Conservation (phyloP, 2,113 vertebrate genomes). For the Oxygymnocypris stewartii region DNA sequence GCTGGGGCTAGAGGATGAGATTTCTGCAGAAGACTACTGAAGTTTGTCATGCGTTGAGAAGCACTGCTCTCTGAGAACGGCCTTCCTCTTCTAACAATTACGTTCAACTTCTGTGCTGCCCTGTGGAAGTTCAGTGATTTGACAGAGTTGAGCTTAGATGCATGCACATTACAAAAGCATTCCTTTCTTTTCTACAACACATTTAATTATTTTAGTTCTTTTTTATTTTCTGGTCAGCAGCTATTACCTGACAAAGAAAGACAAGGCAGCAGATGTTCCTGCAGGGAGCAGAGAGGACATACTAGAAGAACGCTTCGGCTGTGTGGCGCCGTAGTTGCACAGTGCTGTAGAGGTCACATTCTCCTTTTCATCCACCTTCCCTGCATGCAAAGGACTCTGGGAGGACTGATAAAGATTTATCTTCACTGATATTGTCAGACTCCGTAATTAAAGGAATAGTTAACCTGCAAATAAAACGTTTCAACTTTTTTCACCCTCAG, state of each 20-base stretch:
- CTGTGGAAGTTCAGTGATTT: constrained; percentile 61
- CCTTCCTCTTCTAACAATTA: constrained; percentile 87
- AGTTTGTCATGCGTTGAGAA: constrained; percentile 81
- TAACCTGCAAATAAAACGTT: neutral
- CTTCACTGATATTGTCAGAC: neutral
- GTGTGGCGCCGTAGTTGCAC: constrained; percentile 71
- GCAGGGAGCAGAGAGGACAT: constrained; percentile 75
- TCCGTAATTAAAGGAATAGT: neutral
- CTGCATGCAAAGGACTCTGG: constrained; percentile 22
- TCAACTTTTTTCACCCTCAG: neutral
- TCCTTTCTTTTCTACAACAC: neutral
- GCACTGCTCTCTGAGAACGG: constrained; percentile 73
- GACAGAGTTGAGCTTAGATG: neutral
- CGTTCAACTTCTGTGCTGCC: constrained; percentile 87
- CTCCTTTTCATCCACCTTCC: constrained; percentile 37
- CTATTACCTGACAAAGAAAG: constrained; percentile 86
- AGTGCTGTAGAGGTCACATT: constrained; percentile 42
- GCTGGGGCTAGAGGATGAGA: constrained; percentile 82
- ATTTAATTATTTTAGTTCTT: neutral
- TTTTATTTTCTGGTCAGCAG: neutral
- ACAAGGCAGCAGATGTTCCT: constrained; percentile 82
- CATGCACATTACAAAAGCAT: neutral
- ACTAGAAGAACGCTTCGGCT: constrained; percentile 69
- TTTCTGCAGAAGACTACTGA: constrained; percentile 80
- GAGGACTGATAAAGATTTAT: constrained; percentile 28